Evolutionary conservation across 2,888 invertebrate species (phyloP), one percentile per base, ranked within the genome.

Genomic region (Pantelozetes paolii): DNA sequence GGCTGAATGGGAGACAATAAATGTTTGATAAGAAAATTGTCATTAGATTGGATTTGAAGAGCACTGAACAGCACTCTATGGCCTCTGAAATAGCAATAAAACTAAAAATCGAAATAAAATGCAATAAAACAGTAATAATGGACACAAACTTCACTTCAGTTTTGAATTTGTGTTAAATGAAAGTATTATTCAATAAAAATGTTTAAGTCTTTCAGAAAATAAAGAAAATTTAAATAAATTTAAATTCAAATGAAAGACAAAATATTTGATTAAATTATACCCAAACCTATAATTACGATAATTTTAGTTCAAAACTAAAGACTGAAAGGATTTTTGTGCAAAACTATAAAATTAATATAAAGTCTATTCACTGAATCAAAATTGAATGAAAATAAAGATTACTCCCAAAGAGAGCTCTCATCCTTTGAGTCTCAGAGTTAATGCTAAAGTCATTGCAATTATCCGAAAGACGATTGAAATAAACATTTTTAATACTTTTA

Each of bases 1-100:
- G 83, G 94, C 95, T 83, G 78, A 73, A 73, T 67, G 32, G 48
- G 50, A 74, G n/a, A 71, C 71, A 71, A 36, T 42, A 72, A 71
- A 72, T 70, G 50, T 5, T n/a, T 32, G 36, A 30, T 30, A 67
- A 67, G 67, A 42, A 8, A 20, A 6, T 54, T 71, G 20, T 57
- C 45, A 71, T 26, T 26, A 71, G 30, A 71, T 32, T 36, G 6
- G 15, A 18, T 40, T 67, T 32, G 30, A 20, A 67, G 32, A 23
- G 67, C 36, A 13, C 36, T 62, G 18, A 70, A n/a, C 40, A 36
- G 30, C 48, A 71, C 54, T 20, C 2, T 18, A 54, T 13, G 30
- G n/a, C n/a, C n/a, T 30, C n/a, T 36, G 62, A n/a, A 30, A n/a
- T n/a, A n/a, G n/a, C n/a, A n/a, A n/a, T n/a, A n/a, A 70, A 50